Evolutionary conservation across 2,113 vertebrate genomes (phyloP).

Genomic region (Aphelocoma coerulescens): DNA sequence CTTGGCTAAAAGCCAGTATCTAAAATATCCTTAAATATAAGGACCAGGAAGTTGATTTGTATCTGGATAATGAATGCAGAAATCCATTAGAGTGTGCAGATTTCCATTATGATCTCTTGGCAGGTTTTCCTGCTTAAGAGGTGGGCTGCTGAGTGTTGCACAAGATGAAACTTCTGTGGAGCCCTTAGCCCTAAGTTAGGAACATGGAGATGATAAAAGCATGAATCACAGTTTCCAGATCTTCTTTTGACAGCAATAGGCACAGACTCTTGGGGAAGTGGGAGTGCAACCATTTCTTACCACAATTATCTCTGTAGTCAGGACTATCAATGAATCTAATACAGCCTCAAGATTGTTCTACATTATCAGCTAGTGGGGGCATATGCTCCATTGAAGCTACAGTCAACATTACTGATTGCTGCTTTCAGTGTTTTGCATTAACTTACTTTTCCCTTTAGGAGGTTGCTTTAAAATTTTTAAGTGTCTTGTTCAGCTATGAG

Average conservation of each 20-base stretch:
- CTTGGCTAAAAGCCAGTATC: conserved; percentile 43
- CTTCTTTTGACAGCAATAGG: conserved; percentile 36
- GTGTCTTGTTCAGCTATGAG: not conserved
- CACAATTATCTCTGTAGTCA: conserved; percentile 40
- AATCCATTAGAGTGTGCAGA: conserved; percentile 60
- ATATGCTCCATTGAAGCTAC: not conserved
- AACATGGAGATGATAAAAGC: conserved; percentile 55
- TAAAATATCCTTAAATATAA: conserved; percentile 56
- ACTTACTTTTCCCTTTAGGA: conserved; percentile 3
- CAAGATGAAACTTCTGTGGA: conserved; percentile 46
- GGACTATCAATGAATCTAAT: conserved; percentile 35
- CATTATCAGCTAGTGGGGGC: not conserved
- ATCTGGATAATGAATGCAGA: conserved; percentile 63
- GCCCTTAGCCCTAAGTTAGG: conserved; percentile 25
- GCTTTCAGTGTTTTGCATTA: conserved; percentile 24
- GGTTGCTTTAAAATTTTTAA: not conserved
- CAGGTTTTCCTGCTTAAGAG: conserved; percentile 59
- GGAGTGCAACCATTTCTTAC: conserved; percentile 39
- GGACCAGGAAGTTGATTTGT: conserved; percentile 61
- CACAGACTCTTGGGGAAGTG: not conserved
- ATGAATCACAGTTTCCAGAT: conserved; percentile 58
- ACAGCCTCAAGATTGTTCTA: conserved; percentile 12
- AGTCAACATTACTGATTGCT: not conserved
- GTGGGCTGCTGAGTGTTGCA: conserved; percentile 50
- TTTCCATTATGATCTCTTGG: conserved; percentile 67